Base-by-base conservation (phyloP, 2,113 vertebrate genomes). In the Odocoileus virginianus region DNA sequence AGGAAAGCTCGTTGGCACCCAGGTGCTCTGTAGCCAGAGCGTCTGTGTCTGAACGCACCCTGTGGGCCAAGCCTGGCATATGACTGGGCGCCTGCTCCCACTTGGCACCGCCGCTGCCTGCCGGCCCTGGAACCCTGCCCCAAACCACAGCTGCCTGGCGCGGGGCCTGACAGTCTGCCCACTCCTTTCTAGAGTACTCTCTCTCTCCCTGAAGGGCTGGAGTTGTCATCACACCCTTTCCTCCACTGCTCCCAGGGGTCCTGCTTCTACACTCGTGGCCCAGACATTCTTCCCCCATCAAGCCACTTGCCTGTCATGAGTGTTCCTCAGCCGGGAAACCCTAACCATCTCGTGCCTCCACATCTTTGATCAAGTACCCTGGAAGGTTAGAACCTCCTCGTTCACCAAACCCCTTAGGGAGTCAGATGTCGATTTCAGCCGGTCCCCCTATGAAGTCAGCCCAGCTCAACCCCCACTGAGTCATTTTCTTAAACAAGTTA, bases 141-240 rank as follows among this genome's bases (percentile, higher is more conserved):
- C 97, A 96, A 97, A 98, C 96, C 96, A 93, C 97, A 95, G 94
- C 94, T 97, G 92, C 96, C 82, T 97, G 97, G 94, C 91, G 6
- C 1, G 2, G 85, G 36, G 91, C 91, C 94, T 58, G 30, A 61
- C 91, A 64, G 47, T 95, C 40, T 57, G 61, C 52, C 52, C 71
- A 30, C 1, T 64, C 17, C 86, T 94, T 91, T 91, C 91, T 91
- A 89, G 87, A 83, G 30, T 5, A 21, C 61, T 76, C 84, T 47
- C 67, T 23, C 27, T 87, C 54, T 79, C 47, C 76, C 74, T 21
- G 4, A n/a, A 52, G 43, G 87, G 55, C 82, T 84, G 81, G 30
- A 67, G 45, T 47, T 55, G 27, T 64, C 85, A 36, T 19, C 0
- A 2, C 10, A 25, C 27, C 52, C 79, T 94, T 36, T 55, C 54